These are phyloP conservation scores for Diceros bicornis DNA, from an alignment of 2,797 vertebrate species.

Conservation along the genomic window DNA sequence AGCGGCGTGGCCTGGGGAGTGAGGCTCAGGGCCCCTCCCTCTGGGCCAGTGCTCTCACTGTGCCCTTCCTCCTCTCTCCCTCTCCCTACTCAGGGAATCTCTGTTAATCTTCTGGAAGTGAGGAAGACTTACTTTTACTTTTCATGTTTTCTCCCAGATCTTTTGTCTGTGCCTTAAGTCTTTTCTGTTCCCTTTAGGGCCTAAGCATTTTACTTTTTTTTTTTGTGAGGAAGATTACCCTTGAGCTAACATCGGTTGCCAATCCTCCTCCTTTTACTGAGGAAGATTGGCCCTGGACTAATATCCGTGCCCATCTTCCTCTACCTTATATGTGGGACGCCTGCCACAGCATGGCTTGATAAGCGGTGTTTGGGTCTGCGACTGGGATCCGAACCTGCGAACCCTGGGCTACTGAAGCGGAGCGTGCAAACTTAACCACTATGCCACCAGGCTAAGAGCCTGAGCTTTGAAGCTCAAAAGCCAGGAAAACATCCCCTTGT, in stretches of 20 bases:
- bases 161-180: conserved; percentile 56
- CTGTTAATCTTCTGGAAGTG: conserved; percentile 17
- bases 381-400: no score
- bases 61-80: neutral
- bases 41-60: neutral
- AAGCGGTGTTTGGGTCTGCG: no score
- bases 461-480: conserved; percentile 28
- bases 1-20: neutral
- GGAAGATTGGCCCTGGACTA: no score
- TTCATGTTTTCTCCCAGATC: neutral
- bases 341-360: no score
- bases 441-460: neutral
- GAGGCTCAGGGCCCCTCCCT: neutral
- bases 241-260: no score
- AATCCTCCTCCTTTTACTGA: no score
- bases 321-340: no score
- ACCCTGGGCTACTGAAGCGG: no score
- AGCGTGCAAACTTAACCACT: no score
- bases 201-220: neutral
- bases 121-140: neutral
- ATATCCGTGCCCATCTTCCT: no score
- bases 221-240: no score
- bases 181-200: conserved; percentile 3
- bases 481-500: neutral
- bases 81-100: neutral